phyloP scores from a whole-genome alignment of 2,797 vertebrate species.

The Poliocrania exsul region DNA sequence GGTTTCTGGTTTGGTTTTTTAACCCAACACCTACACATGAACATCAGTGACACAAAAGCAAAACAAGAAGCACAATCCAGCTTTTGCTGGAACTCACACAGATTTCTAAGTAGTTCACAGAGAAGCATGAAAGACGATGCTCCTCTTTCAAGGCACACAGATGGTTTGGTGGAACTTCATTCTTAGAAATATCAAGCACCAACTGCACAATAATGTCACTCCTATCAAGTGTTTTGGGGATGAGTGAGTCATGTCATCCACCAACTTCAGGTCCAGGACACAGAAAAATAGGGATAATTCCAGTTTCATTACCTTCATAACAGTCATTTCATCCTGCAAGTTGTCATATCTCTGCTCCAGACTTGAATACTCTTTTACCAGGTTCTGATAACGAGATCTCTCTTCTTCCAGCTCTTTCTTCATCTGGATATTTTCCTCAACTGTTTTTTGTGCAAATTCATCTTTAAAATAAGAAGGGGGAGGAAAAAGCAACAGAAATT shows the following conservation, averaged over 20 bases:
- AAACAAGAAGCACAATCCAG: neutral
- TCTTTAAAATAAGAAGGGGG: slow-evolving; percentile 45
- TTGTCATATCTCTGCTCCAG: slow-evolving; percentile 94
- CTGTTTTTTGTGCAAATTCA: slow-evolving; percentile 59
- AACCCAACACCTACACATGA: neutral
- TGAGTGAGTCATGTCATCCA: accelerated
- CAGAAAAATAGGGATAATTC: neutral
- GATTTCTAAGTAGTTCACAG: neutral
- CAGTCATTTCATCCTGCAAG: slow-evolving; percentile 85
- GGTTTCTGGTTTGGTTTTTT: neutral
- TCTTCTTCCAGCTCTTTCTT: slow-evolving; percentile 89
- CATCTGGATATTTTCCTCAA: slow-evolving; percentile 73
- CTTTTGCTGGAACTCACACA: neutral
- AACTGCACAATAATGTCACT: neutral
- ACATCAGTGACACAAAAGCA: neutral
- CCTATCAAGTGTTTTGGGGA: neutral
- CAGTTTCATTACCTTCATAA: slow-evolving; percentile 77
- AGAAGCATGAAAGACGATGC: neutral
- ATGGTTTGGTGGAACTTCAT: neutral
- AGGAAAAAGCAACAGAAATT: neutral
- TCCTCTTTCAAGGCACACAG: neutral
- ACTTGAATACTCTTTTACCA: slow-evolving; percentile 90
- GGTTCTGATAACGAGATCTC: slow-evolving; percentile 89
- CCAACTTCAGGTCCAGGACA: neutral
- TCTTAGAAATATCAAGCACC: neutral